These are phyloP conservation scores for Magallana nippona DNA, from an alignment of 2,888 invertebrate genomes.

Conservation along the genomic window DNA sequence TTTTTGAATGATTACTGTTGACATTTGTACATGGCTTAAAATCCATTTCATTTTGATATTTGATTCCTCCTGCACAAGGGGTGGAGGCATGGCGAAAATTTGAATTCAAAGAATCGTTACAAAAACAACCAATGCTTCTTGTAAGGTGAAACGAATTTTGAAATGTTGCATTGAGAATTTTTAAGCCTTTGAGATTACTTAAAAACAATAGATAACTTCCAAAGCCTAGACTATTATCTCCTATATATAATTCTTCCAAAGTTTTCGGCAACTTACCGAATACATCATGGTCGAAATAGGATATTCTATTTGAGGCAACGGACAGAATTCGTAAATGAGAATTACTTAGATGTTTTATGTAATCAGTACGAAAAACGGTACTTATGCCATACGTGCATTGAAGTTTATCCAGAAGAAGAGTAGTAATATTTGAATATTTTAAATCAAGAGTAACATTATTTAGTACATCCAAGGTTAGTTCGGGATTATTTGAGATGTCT, in stretches of 20 bases:
- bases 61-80: too few species aligned
- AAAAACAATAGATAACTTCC: not conserved
- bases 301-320: not conserved
- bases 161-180: not conserved
- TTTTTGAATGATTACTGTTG: too few species aligned
- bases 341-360: not conserved
- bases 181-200: not conserved
- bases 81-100: too few species aligned
- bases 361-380: not conserved
- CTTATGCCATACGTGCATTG: constrained; percentile 28
- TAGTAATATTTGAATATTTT: not conserved
- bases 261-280: not conserved
- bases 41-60: too few species aligned
- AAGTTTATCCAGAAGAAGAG: not conserved
- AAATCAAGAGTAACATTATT: constrained; percentile 29
- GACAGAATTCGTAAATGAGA: not conserved
- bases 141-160: not conserved
- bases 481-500: constrained; percentile 22
- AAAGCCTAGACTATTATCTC: not conserved
- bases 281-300: not conserved
- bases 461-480: constrained; percentile 12
- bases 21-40: too few species aligned
- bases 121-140: not conserved
- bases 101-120: not conserved
- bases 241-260: not conserved